Evolutionary conservation across 2,888 invertebrate species (phyloP), one percentile per base, ranked within the genome.

Genomic region (Coleophora deauratella): DNA sequence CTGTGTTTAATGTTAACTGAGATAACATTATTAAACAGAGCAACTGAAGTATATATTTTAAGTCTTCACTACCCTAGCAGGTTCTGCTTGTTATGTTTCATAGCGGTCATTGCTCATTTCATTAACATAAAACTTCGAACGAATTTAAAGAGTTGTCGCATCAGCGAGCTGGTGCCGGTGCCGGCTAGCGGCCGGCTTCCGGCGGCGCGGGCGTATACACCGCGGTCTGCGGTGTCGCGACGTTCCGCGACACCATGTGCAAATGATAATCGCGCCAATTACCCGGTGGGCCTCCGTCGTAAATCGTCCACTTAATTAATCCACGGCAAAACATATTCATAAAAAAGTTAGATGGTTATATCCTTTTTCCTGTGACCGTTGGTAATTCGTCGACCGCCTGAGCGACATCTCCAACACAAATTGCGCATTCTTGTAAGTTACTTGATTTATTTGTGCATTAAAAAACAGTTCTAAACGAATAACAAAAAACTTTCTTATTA

Each of bases 281-380:
- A 66, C 61, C 55, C 53, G 35, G 48, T 50, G 47, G 52, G 50
- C 48, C 51, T 51, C 45, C 42, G 45, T 54, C 59, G 54, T 68
- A 63, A 67, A 69, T 67, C 57, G 58, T 59, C 51, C 65, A 59
- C 53, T 51, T 51, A 59, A 53, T 51, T 50, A 49, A 46, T 46
- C 41, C 37, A 38, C 32, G 35, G 37, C 37, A 32, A 42, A 54
- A 55, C 51, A 54, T 51, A 57, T 62, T 55, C 57, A 52, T 52
- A 52, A 56, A 58, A 63, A 55, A 61, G 56, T 62, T 32, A 35
- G 34, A 60, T 59, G 52, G 54, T 61, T 57, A 60, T 55, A 49
- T 55, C 52, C 43, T 54, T 57, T 58, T 66, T 71, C 70, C 71
- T 59, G 65, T 59, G 62, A 51, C 44, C 60, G 61, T 62, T 61